phyloP scores from a whole-genome alignment of 2,888 invertebrate genomes.

The Empis livida region DNA sequence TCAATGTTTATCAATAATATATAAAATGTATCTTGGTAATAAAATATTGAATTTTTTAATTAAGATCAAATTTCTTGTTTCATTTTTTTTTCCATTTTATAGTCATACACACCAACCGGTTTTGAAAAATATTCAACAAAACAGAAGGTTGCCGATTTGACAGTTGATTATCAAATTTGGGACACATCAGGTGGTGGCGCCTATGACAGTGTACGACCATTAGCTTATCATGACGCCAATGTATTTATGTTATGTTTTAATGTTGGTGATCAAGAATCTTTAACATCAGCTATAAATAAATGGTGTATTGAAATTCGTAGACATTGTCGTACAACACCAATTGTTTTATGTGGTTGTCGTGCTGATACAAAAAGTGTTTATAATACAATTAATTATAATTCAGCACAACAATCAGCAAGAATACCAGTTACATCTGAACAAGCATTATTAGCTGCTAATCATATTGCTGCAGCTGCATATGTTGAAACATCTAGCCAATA shows the following conservation, averaged over 20 bases:
- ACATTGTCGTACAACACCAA: constrained; percentile 44
- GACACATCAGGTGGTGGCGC: constrained; percentile 48
- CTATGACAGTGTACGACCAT: constrained; percentile 47
- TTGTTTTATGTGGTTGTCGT: constrained; percentile 52
- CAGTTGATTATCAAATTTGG: constrained; percentile 48
- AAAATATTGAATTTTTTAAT: background rate
- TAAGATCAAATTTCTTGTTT: constrained; percentile 9
- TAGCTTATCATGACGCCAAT: constrained; percentile 49
- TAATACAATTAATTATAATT: constrained; percentile 40
- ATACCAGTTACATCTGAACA: constrained; percentile 27
- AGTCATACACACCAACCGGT: constrained; percentile 51
- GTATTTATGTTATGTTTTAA: constrained; percentile 50
- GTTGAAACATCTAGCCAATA: constrained; percentile 52
- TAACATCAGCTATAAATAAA: constrained; percentile 48
- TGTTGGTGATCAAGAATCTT: constrained; percentile 45
- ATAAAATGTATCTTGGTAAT: background rate
- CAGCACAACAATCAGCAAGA: constrained; percentile 6
- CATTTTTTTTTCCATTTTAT: too few relatives aligned
- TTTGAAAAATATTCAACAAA: constrained; percentile 48
- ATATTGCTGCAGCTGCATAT: constrained; percentile 50
- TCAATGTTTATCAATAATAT: too few relatives aligned
- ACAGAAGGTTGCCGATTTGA: constrained; percentile 43
- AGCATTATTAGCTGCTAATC: constrained; percentile 49
- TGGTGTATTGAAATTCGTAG: constrained; percentile 53
- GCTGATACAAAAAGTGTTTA: constrained; percentile 50